These are phyloP conservation scores for Cryptophagus acutangulus DNA, from an alignment of 2,888 invertebrate species.

Conservation along the genomic window DNA sequence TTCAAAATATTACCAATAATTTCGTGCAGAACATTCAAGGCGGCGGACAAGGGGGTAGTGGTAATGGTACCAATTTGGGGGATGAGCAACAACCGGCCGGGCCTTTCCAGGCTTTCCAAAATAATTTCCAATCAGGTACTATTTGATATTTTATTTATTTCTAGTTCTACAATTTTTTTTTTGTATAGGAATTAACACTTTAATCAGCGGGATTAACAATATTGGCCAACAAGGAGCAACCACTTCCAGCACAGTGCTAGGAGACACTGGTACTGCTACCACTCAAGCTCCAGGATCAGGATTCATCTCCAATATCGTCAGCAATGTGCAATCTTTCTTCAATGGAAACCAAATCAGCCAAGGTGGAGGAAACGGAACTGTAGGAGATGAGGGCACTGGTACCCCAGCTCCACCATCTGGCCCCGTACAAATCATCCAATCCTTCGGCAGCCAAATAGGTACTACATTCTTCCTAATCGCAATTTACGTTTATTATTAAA, in stretches of 20 bases:
- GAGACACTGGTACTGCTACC: constrained; percentile 21
- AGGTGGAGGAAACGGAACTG: constrained; percentile 15
- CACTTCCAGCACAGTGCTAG: constrained; percentile 26
- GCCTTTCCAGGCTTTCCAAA: constrained; percentile 25
- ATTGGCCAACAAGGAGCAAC: constrained; percentile 16
- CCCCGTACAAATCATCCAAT: constrained; percentile 26
- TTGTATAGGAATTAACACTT: constrained; percentile 24
- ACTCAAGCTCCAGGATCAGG: constrained; percentile 5
- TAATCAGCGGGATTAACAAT: constrained; percentile 20
- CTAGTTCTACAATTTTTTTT: constrained; percentile 1
- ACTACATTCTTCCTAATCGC: no score
- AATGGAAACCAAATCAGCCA: constrained; percentile 16
- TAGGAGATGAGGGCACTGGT: constrained; percentile 26
- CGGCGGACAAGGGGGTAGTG: constrained; percentile 1
- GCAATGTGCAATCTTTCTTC: constrained; percentile 25
- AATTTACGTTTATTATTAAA: neutral
- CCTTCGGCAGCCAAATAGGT: constrained; percentile 22
- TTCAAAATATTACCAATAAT: constrained; percentile 24
- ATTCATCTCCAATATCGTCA: constrained; percentile 20
- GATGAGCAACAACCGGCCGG: constrained; percentile 15
- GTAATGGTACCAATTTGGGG: constrained; percentile 4
- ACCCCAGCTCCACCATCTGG: constrained; percentile 18
- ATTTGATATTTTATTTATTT: no score
- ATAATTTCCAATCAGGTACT: constrained; percentile 28
- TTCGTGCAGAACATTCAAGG: constrained; percentile 25